These are phyloP conservation scores for Thymelicus lineola DNA, from an alignment of 2,888 invertebrate genomes.

Conservation along the genomic window DNA sequence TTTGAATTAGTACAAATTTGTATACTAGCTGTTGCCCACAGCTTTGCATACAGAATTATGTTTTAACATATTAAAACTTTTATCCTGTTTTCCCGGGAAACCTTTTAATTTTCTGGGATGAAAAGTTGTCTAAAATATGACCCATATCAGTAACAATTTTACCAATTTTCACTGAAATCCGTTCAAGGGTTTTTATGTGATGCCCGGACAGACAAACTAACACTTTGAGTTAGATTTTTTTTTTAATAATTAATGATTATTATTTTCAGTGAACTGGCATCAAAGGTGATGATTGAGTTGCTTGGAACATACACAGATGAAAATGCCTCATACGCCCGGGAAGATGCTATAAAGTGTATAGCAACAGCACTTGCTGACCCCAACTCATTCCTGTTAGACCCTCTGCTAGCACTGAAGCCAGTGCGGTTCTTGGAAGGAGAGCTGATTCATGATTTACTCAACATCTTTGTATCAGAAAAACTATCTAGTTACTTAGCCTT, in stretches of 20 bases:
- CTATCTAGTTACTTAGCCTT: constrained; percentile 96
- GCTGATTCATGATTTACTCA: constrained; percentile 96
- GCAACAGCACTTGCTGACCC: constrained; percentile 98
- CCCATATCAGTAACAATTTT: no score
- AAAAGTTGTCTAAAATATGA: no score
- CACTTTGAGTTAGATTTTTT: no score
- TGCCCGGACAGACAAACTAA: no score
- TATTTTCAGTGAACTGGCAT: constrained; percentile 91
- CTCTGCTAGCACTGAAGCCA: constrained; percentile 96
- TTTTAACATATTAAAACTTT: no score
- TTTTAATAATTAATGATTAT: neutral
- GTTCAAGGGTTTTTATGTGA: no score
- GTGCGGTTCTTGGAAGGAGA: constrained; percentile 98
- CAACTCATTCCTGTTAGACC: constrained; percentile 97
- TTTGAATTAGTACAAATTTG: no score
- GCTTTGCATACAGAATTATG: no score
- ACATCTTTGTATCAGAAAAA: constrained; percentile 98
- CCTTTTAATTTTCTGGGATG: no score
- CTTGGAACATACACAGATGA: constrained; percentile 98
- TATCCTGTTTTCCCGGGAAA: no score
- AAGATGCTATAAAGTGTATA: constrained; percentile 98
- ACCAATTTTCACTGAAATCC: no score
- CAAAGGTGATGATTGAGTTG: constrained; percentile 98
- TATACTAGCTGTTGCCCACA: no score
- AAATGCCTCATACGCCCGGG: constrained; percentile 97